Evolutionary conservation across 2,888 invertebrate species (phyloP), one percentile per base, ranked within the genome.

Genomic region (Creontiades dilutus): DNA sequence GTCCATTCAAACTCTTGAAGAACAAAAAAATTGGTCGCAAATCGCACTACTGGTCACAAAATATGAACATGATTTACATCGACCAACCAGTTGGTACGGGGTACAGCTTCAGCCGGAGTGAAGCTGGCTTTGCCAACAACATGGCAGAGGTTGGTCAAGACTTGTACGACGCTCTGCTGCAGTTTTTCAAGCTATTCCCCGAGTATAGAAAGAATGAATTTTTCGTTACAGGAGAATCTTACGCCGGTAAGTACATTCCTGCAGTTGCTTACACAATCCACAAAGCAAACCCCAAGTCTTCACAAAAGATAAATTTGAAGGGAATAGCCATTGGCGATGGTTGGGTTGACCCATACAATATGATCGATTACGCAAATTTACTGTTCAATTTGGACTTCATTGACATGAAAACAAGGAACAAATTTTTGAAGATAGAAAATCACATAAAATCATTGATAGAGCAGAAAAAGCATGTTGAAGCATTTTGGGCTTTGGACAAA

Each of bases 11-110:
- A n/a, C n/a, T n/a, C n/a, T n/a, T n/a, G n/a, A n/a, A n/a, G n/a
- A n/a, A n/a, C n/a, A n/a, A n/a, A n/a, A n/a, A n/a, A n/a, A n/a
- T n/a, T n/a, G n/a, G n/a, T n/a, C n/a, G n/a, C n/a, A n/a, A n/a
- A n/a, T 98, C 98, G 92, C 96, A 96, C 92, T 95, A 96, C 12
- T 99, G 98, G 98, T 96, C 95, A 89, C 93, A 95, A 61, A 95
- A 95, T 16, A 97, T 97, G 93, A 96, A 96, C 92, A 93, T 98
- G 75, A 95, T 98, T 89, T 99, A 97, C 93, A 96, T 99, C 90
- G 98, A 99, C 93, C 98, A 97, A 93, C 98, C 98, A 0, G 98
- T 97, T 0, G 97, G 98, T 1, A 96, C 98, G 2, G 98, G 98
- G 0, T 99, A 96, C 93, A 98, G 98, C 93, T 98, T 97, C 92